phyloP scores from a whole-genome alignment of 2,113 vertebrate genomes.

The Peromyscus maniculatus region DNA sequence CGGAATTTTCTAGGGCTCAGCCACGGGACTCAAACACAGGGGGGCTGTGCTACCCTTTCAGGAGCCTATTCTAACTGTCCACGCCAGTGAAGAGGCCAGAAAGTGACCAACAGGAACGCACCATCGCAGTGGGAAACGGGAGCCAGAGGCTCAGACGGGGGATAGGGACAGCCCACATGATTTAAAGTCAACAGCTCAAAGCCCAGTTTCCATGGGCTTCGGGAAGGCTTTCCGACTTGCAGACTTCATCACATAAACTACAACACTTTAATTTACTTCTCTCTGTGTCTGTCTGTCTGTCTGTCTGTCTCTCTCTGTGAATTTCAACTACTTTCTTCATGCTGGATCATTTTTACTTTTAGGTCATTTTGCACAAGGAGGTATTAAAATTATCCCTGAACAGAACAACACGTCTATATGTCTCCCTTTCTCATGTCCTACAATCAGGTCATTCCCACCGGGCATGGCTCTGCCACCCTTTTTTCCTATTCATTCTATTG shows the following conservation, averaged over 20 bases:
- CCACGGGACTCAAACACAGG: slow-evolving; percentile 70
- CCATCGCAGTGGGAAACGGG: not conserved
- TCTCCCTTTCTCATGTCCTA: too few relatives aligned
- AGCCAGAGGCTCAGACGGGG: not conserved
- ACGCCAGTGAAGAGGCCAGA: not conserved
- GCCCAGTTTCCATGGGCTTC: not conserved
- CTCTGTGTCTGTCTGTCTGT: not conserved
- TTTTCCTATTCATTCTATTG: not conserved
- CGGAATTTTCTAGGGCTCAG: slow-evolving; percentile 73
- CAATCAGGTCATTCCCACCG: not conserved
- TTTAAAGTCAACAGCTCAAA: not conserved
- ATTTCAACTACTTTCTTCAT: not conserved
- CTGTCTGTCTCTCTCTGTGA: not conserved
- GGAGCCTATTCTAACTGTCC: not conserved
- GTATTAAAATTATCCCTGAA: not conserved
- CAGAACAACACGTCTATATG: not conserved
- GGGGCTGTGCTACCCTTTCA: not conserved
- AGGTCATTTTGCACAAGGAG: not conserved
- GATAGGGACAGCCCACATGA: too few relatives aligned
- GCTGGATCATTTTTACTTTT: not conserved
- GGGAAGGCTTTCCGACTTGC: not conserved
- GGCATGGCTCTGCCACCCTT: not conserved
- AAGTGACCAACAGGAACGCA: not conserved
- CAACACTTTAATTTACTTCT: not conserved
- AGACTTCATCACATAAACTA: not conserved